Base-by-base conservation (phyloP, 92 coral and sea anemone genomes). In the Epizoanthus ramosus region DNA sequence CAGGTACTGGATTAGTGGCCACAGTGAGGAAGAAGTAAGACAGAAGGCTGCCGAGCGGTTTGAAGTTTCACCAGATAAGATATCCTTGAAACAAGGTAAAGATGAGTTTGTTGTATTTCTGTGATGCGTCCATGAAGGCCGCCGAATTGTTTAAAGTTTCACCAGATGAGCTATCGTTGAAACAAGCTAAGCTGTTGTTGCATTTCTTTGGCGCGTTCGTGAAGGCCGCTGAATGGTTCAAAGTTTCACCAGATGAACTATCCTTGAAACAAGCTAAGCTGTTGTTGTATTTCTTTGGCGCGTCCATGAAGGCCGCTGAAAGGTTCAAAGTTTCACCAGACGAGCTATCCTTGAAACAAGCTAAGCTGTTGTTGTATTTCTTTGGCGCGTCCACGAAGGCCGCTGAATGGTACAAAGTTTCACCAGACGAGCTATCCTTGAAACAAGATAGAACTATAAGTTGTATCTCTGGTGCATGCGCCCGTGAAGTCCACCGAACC, bases 1-100 rank as follows among this genome's bases (percentile, higher is more conserved):
- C 47, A 96, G 92, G 75, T 97, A 94, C 88, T 97, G 99, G 99
- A 88, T 97, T 71, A 95, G 99, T 81, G 99, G 99, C 41, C 89
- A 93, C n/a, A 91, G 85, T 24, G 98, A 94, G 80, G 98, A 92
- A 68, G 95, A 92, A 86, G 99, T 89, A 3, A 77, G 74, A 59
- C 90, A 87, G 79, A 97, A 97, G 63, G 99, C 99, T 22, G 98
- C 99, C 18, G 86, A 92, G 64, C 81, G 93, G 57, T 97, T 97
- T 91, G 90, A 87, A 56, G 99, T 97, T n/a, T 80, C 98, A 3
- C 88, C 89, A 54, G 99, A 94, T 65, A 94, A 92, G 83, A 94
- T 97, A 39, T 84, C 89, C 13, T 67, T 97, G 25, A 93, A 91
- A 23, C 99, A 97, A 92, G 98, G 98, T 93, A 80, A 47, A 63